These are phyloP conservation scores for Drosophila cognata DNA, from an alignment of 2,888 invertebrate genomes.

Conservation along the genomic window DNA sequence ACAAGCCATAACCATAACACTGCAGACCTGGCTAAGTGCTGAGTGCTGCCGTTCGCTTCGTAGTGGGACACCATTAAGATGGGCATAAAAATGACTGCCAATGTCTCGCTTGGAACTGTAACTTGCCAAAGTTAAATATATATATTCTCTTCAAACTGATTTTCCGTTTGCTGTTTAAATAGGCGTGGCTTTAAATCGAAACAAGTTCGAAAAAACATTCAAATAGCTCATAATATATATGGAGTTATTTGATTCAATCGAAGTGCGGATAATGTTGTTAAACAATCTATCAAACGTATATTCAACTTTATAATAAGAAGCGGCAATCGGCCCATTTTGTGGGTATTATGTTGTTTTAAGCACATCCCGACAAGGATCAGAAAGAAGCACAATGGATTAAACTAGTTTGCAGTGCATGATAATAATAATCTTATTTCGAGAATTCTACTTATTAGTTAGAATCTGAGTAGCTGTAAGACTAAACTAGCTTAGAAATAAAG, in stretches of 20 bases:
- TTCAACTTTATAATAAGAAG: background rate
- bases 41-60: constrained; percentile 6
- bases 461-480: background rate
- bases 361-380: background rate
- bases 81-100: constrained; percentile 18
- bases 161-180: background rate
- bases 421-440: background rate
- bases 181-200: background rate
- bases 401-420: background rate
- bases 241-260: background rate
- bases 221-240: background rate
- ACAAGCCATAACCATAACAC: constrained; percentile 47
- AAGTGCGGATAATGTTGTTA: background rate
- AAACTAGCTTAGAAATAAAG: background rate
- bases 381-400: background rate
- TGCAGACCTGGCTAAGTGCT: constrained; percentile 38
- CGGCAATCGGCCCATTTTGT: background rate
- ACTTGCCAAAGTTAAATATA: background rate
- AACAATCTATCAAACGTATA: too few relatives aligned
- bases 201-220: background rate
- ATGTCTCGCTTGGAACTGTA: background rate
- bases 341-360: background rate
- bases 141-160: background rate
- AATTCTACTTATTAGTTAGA: background rate
- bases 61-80: constrained; percentile 22